Evolutionary conservation across 2,888 invertebrate species (phyloP).

Genomic region (Arrhopalites spinosus): DNA sequence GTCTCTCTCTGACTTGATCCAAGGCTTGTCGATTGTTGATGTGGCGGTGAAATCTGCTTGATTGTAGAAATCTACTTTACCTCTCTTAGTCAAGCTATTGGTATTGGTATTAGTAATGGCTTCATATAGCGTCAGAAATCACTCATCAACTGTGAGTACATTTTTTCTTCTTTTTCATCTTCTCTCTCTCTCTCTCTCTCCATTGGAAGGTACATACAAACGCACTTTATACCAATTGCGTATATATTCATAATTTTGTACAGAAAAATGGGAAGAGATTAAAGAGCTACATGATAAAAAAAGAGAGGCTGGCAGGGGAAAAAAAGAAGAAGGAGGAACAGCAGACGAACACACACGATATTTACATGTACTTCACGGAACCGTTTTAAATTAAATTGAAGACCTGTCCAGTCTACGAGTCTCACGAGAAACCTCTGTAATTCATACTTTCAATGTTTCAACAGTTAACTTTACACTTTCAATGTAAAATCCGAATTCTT

Average conservation of each 20-base stretch:
- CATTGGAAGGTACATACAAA: not conserved
- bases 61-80: conserved; percentile 17
- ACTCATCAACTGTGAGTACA: not conserved
- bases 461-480: conserved; percentile 18
- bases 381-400: conserved; percentile 24
- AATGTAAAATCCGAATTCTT: conserved; percentile 1
- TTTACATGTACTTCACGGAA: conserved; percentile 25
- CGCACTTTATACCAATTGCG: not conserved
- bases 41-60: conserved; percentile 20
- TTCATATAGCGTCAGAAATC: conserved; percentile 14
- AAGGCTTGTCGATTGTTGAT: not conserved
- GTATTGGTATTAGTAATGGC: conserved; percentile 21
- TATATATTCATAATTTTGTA: not conserved
- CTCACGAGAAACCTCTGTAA: not conserved
- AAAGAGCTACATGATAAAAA: not conserved
- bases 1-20: not conserved
- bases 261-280: not conserved
- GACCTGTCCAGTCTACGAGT: conserved; percentile 14
- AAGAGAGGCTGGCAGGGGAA: not conserved
- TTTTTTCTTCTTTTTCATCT: not conserved
- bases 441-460: conserved; percentile 24
- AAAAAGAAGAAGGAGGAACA: not conserved
- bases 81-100: not conserved
- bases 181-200: not conserved
- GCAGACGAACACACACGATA: conserved; percentile 13